These are phyloP conservation scores for Cossypha polioptera DNA, from an alignment of 2,797 vertebrate genomes.

Conservation along the genomic window DNA sequence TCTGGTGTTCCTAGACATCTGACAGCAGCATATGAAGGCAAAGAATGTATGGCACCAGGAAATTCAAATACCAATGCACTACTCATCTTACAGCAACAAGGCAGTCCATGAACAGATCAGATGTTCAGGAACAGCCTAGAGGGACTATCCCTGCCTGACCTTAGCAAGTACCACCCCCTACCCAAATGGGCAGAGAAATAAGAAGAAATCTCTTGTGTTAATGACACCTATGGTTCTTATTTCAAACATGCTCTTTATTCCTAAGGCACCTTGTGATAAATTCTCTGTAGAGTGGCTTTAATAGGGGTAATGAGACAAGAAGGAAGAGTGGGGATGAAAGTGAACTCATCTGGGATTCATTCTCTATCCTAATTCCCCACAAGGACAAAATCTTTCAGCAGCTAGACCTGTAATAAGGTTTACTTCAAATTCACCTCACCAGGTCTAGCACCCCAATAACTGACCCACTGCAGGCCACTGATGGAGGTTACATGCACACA, in stretches of 20 bases:
- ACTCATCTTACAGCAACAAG: neutral
- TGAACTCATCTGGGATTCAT: neutral
- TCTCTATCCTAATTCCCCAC: neutral
- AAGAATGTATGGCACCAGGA: neutral
- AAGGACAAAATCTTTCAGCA: neutral
- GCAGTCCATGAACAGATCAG: neutral
- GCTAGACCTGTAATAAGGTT: neutral
- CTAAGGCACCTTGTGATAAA: constrained; percentile 57
- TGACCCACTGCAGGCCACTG: neutral
- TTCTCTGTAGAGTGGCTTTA: neutral
- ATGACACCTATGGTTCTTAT: neutral
- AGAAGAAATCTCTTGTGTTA: neutral
- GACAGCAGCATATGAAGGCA: constrained; percentile 3
- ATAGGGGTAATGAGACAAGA: neutral
- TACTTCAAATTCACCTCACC: neutral
- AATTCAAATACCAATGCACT: neutral
- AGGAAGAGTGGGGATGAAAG: neutral
- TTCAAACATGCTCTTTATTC: neutral
- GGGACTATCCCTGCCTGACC: neutral
- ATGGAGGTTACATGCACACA: neutral
- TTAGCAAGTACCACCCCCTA: neutral
- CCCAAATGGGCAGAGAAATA: neutral
- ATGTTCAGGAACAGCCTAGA: neutral
- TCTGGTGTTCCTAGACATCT: neutral
- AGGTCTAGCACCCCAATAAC: neutral